Base-by-base conservation (phyloP, 2,888 invertebrate genomes). In the Cataglyphis cursor region DNA sequence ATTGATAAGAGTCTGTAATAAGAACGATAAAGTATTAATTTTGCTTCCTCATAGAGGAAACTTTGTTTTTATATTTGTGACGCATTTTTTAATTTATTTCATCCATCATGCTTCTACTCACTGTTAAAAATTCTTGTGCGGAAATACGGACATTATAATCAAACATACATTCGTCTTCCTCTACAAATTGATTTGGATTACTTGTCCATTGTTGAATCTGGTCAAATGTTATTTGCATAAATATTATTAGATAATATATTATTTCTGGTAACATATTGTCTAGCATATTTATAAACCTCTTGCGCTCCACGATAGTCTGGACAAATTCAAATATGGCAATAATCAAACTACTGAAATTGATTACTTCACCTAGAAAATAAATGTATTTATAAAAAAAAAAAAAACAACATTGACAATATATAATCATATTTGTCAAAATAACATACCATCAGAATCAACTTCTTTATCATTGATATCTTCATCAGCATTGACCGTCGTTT, bases 201-300 rank as follows among this genome's bases (percentile, higher is more conserved):
- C 95, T 95, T 61, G 95, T 95, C 97, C 97, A 97, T 57, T 95
- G 93, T 84, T 96, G 95, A 59, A 96, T 96, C 95, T 97, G 97
- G 85, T 97, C 97, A 87, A 97, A 96, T 0, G 97, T 96, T 81
- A 97, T 96, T 95, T 97, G 97, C 95, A 97, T 97, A 90, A 97
- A 97, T 24, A 97, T 95, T 73, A 97, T 96, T 66, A 96, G 95
- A 85, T 97, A 97, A 91, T 97, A 97, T 82, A 97, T 95, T 10
- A 97, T 94, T 91, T 97, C 96, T 31, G 96, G 95, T 70, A 97
- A 93, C 0, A 96, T 96, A 90, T 96, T 96, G 89, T 96, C 96
- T 15, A 97, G 95, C 12, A 96, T 95, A 76, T 95, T 94, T 10
- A 96, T 95, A 86, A 96, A 96, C 89, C 96, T 96, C 65, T 95